phyloP scores from a whole-genome alignment of 2,888 invertebrate species.

The Masnerella sp. region DNA sequence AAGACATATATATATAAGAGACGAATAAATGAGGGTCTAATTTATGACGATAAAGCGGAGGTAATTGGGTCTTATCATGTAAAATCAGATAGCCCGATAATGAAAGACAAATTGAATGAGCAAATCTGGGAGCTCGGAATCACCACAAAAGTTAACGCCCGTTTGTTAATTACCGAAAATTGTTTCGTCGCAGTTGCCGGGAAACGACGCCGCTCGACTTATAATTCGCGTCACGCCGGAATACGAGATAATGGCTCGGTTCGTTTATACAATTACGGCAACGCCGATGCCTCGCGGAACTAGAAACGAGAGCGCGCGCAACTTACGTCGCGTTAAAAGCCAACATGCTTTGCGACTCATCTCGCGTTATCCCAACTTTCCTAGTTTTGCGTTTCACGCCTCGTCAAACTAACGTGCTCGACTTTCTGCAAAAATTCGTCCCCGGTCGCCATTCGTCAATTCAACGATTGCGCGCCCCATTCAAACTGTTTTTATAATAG shows the following conservation, averaged over 20 bases:
- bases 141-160: conserved; percentile 18
- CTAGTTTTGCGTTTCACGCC: conserved; percentile 37
- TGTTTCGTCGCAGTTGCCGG: conserved; percentile 12
- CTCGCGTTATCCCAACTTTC: conserved; percentile 49
- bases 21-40: not conserved
- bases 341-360: conserved; percentile 44
- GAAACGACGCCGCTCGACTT: conserved; percentile 16
- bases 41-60: not conserved
- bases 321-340: conserved; percentile 46
- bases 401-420: conserved; percentile 33
- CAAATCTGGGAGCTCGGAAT: too few species aligned
- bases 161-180: conserved; percentile 30
- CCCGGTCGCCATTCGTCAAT: conserved; percentile 13
- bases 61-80: too few species aligned
- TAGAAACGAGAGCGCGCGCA: conserved; percentile 35
- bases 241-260: conserved; percentile 49
- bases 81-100: too few species aligned
- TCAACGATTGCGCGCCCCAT: conserved; percentile 6
- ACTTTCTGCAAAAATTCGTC: conserved; percentile 36
- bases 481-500: too few species aligned
- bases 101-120: conserved; percentile 18
- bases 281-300: conserved; percentile 43
- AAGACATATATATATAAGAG: too few species aligned
- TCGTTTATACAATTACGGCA: conserved; percentile 57
- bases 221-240: conserved; percentile 47